Evolutionary conservation across 2,888 invertebrate genomes (phyloP).

Genomic region (Latheticus oryzae): DNA sequence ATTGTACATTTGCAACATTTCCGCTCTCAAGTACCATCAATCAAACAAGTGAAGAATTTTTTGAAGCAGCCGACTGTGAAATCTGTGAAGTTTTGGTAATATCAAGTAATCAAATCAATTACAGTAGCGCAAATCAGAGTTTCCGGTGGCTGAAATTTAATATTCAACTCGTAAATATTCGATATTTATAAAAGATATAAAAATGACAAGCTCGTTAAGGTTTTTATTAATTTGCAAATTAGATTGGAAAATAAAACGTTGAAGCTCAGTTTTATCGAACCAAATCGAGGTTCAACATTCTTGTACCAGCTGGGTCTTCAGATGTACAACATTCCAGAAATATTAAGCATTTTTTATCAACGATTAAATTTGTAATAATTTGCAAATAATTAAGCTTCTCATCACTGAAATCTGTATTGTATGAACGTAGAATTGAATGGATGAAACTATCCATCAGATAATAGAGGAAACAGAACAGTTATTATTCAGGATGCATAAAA

Average conservation of each 20-base stretch:
- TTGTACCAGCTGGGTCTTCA: conserved; percentile 6
- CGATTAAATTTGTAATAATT: neutral
- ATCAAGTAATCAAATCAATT: too few relatives aligned
- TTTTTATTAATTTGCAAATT: neutral
- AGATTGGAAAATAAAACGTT: conserved; percentile 1
- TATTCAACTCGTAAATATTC: too few relatives aligned
- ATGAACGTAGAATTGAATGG: conserved; percentile 18
- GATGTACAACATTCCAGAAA: conserved; percentile 13
- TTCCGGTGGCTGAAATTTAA: too few relatives aligned
- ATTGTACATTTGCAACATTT: conserved; percentile 35
- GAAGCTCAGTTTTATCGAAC: conserved; percentile 5
- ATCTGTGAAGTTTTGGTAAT: conserved; percentile 3
- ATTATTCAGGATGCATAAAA: conserved; percentile 19
- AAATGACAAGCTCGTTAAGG: conserved; percentile 3
- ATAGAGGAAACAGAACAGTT: conserved; percentile 25
- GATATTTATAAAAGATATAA: too few relatives aligned
- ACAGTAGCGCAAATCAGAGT: conserved; percentile 52
- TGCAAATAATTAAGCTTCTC: conserved; percentile 13
- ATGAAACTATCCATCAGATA: conserved; percentile 15
- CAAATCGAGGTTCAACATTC: conserved; percentile 20
- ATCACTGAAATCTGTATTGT: conserved; percentile 5
- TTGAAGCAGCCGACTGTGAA: conserved; percentile 5
- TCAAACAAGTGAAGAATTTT: neutral
- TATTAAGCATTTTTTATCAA: too few relatives aligned
- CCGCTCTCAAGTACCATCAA: conserved; percentile 15